Base-by-base conservation (phyloP, 2,888 invertebrate species). In the Saturnia japonica region DNA sequence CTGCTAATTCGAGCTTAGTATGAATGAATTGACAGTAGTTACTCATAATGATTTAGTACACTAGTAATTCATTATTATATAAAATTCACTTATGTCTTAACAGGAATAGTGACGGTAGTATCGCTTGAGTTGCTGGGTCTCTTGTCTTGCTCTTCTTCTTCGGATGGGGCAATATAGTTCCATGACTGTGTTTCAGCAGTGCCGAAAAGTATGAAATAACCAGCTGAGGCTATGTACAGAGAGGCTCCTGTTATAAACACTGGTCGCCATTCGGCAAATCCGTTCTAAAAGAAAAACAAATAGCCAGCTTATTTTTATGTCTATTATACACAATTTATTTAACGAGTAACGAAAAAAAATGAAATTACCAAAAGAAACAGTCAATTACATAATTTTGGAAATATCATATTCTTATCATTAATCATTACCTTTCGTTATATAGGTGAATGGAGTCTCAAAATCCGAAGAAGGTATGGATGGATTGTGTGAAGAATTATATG, bases 201-300 rank as follows among this genome's bases (percentile, higher is more conserved):
- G 9, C 97, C 97, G 74, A 97, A 96, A 1, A 96, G 71, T 81
- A 95, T 95, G 86, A 96, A 97, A 72, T 97, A 89, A 4, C 96
- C 68, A 0, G 97, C 97, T 0, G 96, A 95, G 1, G 95, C 94
- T 22, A 96, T 95, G 81, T 97, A 97, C 0, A 96, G 94, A 0
- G 94, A 92, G 0, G 96, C 96, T 0, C 97, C 97, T 45, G 97
- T 96, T 78, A 96, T 94, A 82, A 97, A 97, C 69, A 97, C 95
- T 43, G 95, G 94, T 68, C 96, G 95, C 97, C 97, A 97, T 85
- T 97, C 95, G 34, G 95, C 92, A 70, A 97, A 94, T n/a, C 96
- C 96, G 76, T 96, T 97, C 97, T 97, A 84, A n/a, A 91, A 91
- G 73, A 70, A n/a, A 72, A 74, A 66, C 71, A 72, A 34, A 51